phyloP scores from a whole-genome alignment of 92 coral and sea anemone species.

The Epizoanthus stellaris region DNA sequence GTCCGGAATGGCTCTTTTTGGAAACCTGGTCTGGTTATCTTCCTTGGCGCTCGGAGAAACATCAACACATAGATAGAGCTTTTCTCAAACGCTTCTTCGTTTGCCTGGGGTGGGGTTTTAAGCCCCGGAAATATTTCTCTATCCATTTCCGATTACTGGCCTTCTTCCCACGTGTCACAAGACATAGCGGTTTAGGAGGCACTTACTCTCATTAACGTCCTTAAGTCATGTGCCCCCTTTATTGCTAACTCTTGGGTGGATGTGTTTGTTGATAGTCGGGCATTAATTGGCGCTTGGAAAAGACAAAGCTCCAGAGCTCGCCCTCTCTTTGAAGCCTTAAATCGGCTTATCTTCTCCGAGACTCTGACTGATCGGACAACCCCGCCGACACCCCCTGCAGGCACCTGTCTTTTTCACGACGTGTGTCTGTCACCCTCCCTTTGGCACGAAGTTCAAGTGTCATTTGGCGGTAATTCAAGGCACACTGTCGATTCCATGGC shows the following conservation, averaged over 20 bases:
- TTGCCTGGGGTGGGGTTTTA: slow-evolving; percentile 24
- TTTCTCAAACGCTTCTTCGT: not conserved
- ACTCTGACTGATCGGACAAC: not conserved
- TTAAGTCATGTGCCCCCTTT: too few relatives aligned
- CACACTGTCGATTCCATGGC: not conserved
- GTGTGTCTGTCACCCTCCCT: not conserved
- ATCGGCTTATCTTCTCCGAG: not conserved
- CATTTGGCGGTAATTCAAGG: too few relatives aligned
- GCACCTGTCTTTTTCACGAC: not conserved
- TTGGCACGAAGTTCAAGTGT: too few relatives aligned
- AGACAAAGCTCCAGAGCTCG: not conserved
- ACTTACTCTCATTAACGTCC: too few relatives aligned
- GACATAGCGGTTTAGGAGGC: too few relatives aligned
- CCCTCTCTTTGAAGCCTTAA: slow-evolving; percentile 1
- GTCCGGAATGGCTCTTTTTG: not conserved
- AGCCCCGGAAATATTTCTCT: not conserved
- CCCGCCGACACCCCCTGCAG: slow-evolving; percentile 23
- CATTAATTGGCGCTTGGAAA: not conserved
- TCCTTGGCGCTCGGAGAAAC: not conserved
- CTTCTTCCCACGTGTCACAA: too few relatives aligned
- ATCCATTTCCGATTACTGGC: too few relatives aligned
- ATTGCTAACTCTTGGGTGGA: not conserved
- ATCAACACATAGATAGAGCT: slow-evolving; percentile 4
- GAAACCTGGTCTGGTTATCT: not conserved
- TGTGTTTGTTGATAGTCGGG: not conserved